These are phyloP conservation scores for Dendronephthya gigantea DNA, from an alignment of 64 coral and sea anemone species.

Conservation along the genomic window DNA sequence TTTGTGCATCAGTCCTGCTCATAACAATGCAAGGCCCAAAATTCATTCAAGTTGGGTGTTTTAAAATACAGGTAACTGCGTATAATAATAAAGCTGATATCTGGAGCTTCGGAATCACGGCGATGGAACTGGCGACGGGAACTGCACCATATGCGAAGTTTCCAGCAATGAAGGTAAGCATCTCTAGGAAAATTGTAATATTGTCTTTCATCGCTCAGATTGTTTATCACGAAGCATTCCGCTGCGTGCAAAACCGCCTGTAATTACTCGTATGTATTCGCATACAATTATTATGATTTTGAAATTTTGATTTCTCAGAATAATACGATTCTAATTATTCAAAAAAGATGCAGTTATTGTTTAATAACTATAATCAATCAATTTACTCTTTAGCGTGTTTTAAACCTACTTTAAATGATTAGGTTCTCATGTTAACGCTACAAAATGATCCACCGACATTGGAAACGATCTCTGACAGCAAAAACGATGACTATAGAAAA, in stretches of 20 bases:
- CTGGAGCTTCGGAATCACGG: conserved; percentile 99
- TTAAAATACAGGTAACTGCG: conserved; percentile 52
- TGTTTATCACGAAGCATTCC: too few relatives aligned
- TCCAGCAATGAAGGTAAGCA: conserved; percentile 90
- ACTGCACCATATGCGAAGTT: conserved; percentile 86
- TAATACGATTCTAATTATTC: too few relatives aligned
- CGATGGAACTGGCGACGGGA: conserved; percentile 90
- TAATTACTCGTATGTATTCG: too few relatives aligned
- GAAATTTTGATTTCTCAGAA: too few relatives aligned
- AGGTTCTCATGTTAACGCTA: conserved; percentile 91
- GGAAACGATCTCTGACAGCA: conserved; percentile 54
- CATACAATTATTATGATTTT: too few relatives aligned
- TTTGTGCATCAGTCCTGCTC: neutral
- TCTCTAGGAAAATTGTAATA: neutral
- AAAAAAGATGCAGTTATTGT: too few relatives aligned
- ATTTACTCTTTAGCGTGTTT: neutral
- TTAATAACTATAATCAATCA: too few relatives aligned
- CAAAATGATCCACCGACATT: conserved; percentile 93
- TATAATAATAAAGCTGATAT: conserved; percentile 98
- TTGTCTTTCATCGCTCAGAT: too few relatives aligned
- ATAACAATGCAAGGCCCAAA: neutral
- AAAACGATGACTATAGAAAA: conserved; percentile 75
- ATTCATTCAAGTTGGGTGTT: neutral
- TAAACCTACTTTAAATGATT: neutral
- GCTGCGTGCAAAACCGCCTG: too few relatives aligned